Conservation (phyloP, 1,140 invertebrate species). For the Dryas iulia region DNA sequence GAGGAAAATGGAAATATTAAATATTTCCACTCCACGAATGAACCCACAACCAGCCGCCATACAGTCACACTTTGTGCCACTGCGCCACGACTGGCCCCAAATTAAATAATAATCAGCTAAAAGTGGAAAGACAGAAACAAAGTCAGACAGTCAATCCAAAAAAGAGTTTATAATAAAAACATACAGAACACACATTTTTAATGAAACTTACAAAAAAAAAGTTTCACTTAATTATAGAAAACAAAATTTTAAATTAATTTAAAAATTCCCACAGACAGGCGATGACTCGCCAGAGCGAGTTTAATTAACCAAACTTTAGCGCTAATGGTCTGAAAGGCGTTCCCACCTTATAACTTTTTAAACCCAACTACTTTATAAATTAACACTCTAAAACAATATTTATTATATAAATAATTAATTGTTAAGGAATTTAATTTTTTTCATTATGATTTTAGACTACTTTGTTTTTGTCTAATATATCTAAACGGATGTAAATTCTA, state of each 20-base stretch:
- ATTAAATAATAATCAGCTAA: too few species aligned
- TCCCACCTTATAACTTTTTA: background rate
- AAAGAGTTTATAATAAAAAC: too few species aligned
- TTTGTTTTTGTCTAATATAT: too few species aligned
- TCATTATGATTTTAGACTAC: background rate
- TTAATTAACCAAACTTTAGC: constrained; percentile 23
- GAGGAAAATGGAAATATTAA: too few species aligned
- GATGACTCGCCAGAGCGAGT: constrained; percentile 1
- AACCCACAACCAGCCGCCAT: too few species aligned
- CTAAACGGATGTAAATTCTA: too few species aligned
- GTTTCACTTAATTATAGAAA: background rate
- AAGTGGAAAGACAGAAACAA: too few species aligned
- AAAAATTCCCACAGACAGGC: background rate
- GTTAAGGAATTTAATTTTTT: background rate
- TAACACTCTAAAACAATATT: background rate
- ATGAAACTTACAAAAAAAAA: background rate
- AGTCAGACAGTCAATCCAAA: too few species aligned
- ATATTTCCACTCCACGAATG: too few species aligned
- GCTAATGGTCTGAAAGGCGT: constrained; percentile 21
- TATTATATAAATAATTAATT: background rate
- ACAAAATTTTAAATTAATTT: background rate
- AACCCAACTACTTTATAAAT: background rate
- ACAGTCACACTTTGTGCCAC: too few species aligned
- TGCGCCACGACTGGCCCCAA: too few species aligned
- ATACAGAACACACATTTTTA: background rate